phyloP scores from a whole-genome alignment of 2,888 invertebrate species.

The Stenurella melanura region DNA sequence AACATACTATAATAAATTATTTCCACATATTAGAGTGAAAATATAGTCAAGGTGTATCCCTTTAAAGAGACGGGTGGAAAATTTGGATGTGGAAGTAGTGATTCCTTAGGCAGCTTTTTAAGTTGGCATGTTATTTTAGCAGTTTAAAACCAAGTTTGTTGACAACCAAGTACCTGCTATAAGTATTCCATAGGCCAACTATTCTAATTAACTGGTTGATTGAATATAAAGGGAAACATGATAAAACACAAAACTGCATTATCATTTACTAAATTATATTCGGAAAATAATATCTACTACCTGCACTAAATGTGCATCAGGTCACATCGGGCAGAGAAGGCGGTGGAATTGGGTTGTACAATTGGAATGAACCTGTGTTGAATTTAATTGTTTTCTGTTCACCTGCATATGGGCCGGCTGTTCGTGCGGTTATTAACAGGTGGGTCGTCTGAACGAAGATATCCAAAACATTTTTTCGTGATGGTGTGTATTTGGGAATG shows the following conservation, averaged over 20 bases:
- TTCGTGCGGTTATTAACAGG: slow-evolving; percentile 43
- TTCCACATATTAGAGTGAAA: too few species aligned
- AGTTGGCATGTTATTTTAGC: too few species aligned
- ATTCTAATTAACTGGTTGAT: too few species aligned
- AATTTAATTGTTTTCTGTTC: slow-evolving; percentile 52
- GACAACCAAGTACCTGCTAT: too few species aligned
- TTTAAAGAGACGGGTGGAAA: too few species aligned
- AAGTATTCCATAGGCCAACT: too few species aligned
- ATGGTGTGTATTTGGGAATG: not conserved
- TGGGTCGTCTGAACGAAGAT: slow-evolving; percentile 28
- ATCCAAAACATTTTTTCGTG: slow-evolving; percentile 10
- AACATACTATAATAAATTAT: too few species aligned
- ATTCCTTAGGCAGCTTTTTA: too few species aligned
- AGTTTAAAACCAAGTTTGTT: too few species aligned
- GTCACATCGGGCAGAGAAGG: not conserved
- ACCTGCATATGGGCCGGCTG: slow-evolving; percentile 49
- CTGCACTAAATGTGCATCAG: slow-evolving; percentile 4
- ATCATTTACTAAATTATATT: not conserved
- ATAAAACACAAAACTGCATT: not conserved
- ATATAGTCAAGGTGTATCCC: too few species aligned
- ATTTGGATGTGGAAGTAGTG: too few species aligned
- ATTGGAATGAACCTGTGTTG: slow-evolving; percentile 44
- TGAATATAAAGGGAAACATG: not conserved
- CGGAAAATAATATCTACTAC: not conserved
- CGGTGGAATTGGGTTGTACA: slow-evolving; percentile 14